Evolutionary conservation across 2,113 vertebrate species (phyloP), one percentile per base, ranked within the genome.

Genomic region (Cebus imitator): DNA sequence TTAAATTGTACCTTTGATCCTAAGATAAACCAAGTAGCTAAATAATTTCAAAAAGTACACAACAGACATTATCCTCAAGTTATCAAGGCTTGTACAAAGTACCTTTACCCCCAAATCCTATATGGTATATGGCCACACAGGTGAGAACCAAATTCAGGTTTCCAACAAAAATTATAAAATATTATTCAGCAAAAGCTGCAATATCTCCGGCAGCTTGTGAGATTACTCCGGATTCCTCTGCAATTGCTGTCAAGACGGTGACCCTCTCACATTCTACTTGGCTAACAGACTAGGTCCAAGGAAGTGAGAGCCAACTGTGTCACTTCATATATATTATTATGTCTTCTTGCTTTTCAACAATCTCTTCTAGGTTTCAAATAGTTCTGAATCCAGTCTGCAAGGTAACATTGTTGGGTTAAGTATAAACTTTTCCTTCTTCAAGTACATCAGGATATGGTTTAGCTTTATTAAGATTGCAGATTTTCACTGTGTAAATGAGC

Each of bases 331-430:
- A 99, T 27, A 99, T 98, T 21, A 99, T 99, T 58, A 99, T 98
- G 96, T 99, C 99, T 3, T 99, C 99, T 98, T 99, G 99, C 96
- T 99, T 99, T 97, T 99, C 99, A 95, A 99, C 99, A 96, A 99
- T 98, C 92, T 99, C 99, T 98, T 99, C 99, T 91, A 99, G 98
- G 96, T 97, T 98, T 87, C 99, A 99, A 45, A 97, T 94, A 55
- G 99, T 99, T 98, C 99, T 99, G 98, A 64, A 64, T 30, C 12
- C 61, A 64, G 27, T 64, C 5, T 64, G 27, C 27, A 30, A 64
- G 61, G 12, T 64, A 32, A 64, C 30, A 64, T 13, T 30, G 27
- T 13, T 32, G 12, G 61, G 61, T 64, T 64, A 64, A 6, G 61
- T 13, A 64, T 30, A 64, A 27, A 64, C 30, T 64, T 64, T 64